Evolutionary conservation across 2,888 invertebrate genomes (phyloP).

Genomic region (Mantis religiosa): DNA sequence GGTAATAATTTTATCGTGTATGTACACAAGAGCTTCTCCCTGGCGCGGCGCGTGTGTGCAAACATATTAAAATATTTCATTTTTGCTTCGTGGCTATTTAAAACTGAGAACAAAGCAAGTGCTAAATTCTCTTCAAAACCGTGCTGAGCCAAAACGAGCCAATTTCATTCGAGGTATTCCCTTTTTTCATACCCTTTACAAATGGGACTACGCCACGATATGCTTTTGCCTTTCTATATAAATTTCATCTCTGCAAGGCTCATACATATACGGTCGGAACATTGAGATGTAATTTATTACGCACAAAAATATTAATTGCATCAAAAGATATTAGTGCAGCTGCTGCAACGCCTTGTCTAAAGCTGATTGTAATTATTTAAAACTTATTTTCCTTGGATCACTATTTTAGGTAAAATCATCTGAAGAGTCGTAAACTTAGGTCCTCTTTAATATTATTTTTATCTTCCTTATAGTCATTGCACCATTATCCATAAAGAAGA

Average conservation of each 20-base stretch:
- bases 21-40: not conserved
- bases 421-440: no score
- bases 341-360: no score
- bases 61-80: not conserved
- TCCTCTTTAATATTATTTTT: no score
- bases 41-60: not conserved
- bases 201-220: not conserved
- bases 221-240: not conserved
- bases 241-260: not conserved
- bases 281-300: not conserved
- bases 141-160: not conserved
- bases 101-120: not conserved
- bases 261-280: not conserved
- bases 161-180: not conserved
- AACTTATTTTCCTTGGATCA: no score
- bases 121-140: not conserved
- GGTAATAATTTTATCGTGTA: not conserved
- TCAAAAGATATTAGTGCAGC: not conserved
- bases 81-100: not conserved
- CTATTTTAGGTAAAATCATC: no score
- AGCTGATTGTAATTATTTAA: no score
- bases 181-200: not conserved
- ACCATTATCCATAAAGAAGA: no score
- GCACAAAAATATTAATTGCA: not conserved
- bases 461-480: no score